Conservation (phyloP, 1,140 invertebrate genomes). For the Trichonephila clavipes region DNA sequence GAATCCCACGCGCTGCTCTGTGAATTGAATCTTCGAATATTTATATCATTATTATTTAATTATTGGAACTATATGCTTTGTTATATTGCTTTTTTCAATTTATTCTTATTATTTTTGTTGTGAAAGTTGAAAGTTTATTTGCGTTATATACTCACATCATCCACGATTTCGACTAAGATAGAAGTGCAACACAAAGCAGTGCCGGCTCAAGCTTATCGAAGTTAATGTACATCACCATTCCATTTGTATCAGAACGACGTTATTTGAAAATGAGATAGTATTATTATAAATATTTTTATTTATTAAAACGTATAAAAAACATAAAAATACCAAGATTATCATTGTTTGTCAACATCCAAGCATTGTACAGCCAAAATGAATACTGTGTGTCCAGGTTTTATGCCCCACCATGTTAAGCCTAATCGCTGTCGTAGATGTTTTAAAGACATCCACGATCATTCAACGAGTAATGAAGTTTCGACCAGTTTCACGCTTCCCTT, state of each 20-base stretch:
- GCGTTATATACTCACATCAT: background rate
- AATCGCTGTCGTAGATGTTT: conserved; percentile 95
- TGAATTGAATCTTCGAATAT: background rate
- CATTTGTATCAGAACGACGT: background rate
- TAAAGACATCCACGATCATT: conserved; percentile 82
- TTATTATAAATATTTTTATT: background rate
- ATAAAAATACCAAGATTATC: background rate
- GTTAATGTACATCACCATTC: background rate
- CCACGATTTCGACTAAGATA: background rate
- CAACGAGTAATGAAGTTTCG: conserved; percentile 32
- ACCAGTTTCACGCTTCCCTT: conserved; percentile 65
- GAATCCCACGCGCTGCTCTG: background rate
- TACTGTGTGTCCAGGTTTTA: conserved; percentile 86
- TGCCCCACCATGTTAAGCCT: conserved; percentile 95
- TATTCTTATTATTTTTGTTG: background rate
- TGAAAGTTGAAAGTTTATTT: background rate
- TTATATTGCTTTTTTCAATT: background rate
- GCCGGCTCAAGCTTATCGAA: background rate
- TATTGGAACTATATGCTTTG: background rate
- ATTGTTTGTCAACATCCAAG: background rate
- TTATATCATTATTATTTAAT: background rate
- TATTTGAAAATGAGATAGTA: background rate
- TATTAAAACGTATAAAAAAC: background rate
- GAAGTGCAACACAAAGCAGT: background rate
- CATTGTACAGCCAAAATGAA: conserved; percentile 53